Conservation (phyloP, 2,113 vertebrate genomes). For the Pongo abelii region DNA sequence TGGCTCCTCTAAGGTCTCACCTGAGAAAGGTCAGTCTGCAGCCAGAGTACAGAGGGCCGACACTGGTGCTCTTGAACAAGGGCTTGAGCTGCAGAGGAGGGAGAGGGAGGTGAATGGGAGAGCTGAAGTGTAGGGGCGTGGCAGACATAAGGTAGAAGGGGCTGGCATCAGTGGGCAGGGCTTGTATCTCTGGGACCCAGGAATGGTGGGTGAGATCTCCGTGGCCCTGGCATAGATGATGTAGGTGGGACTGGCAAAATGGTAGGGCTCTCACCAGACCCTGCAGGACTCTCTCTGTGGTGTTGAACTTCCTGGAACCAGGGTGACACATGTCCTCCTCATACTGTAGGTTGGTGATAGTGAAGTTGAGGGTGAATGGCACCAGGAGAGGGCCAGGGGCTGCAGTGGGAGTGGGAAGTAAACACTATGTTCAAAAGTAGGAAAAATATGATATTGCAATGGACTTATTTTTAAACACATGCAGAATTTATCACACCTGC, state of each 20-base stretch:
- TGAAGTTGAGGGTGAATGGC: conserved; percentile 79
- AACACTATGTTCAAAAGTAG: not conserved
- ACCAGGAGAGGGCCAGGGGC: not conserved
- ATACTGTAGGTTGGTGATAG: conserved; percentile 79
- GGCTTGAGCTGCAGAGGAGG: conserved; percentile 64
- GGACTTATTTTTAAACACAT: not conserved
- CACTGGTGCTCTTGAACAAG: conserved; percentile 73
- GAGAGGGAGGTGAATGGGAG: not conserved
- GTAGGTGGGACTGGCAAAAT: too few relatives aligned
- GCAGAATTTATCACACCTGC: too few relatives aligned
- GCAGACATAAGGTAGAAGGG: not conserved
- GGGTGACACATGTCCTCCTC: conserved; percentile 42
- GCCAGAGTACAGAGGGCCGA: conserved; percentile 68
- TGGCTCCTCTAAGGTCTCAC: conserved; percentile 43
- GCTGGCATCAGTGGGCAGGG: too few relatives aligned
- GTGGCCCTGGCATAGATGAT: not conserved
- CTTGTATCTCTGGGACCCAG: not conserved
- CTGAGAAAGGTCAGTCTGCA: conserved; percentile 76
- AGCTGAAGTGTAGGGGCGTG: not conserved
- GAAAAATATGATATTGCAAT: not conserved
- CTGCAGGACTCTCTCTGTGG: conserved; percentile 68
- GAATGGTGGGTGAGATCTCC: not conserved
- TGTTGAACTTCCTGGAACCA: conserved; percentile 68
- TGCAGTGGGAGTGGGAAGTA: not conserved
- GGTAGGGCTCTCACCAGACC: conserved; percentile 66